phyloP scores from a whole-genome alignment of 2,797 vertebrate species.

The Parauchenoglanis ngamensis region DNA sequence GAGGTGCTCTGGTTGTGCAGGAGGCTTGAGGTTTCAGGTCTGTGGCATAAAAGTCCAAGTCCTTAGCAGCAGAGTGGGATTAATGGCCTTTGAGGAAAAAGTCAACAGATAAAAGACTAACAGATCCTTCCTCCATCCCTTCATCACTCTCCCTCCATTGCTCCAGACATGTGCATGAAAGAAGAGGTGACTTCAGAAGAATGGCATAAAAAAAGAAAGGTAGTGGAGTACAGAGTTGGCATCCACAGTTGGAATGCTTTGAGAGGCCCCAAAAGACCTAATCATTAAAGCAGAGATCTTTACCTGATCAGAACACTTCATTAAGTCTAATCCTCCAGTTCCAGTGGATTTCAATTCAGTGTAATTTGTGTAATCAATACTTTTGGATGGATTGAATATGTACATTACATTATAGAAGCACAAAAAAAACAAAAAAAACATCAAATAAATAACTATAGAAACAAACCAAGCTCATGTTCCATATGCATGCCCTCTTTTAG shows the following conservation, averaged over 20 bases:
- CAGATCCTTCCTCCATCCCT: conserved; percentile 54
- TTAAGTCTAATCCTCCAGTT: conserved; percentile 42
- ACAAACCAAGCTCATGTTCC: conserved; percentile 52
- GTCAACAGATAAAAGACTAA: conserved; percentile 64
- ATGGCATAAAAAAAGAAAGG: conserved; percentile 61
- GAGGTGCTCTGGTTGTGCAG: conserved; percentile 67
- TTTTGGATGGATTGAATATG: conserved; percentile 63
- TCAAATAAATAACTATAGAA: conserved; percentile 52
- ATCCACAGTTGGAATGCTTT: conserved; percentile 13
- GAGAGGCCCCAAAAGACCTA: conserved; percentile 29
- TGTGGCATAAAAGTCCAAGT: conserved; percentile 77
- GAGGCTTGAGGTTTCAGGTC: conserved; percentile 80
- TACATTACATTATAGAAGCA: conserved; percentile 58
- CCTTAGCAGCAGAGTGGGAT: conserved; percentile 79
- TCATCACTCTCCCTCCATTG: conserved; percentile 27
- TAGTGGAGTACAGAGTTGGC: conserved; percentile 31
- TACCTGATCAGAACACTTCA: conserved; percentile 49
- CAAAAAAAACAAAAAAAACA: conserved; percentile 37
- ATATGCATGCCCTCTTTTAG: conserved; percentile 50
- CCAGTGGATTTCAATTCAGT: conserved; percentile 44
- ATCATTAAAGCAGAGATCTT: conserved; percentile 32
- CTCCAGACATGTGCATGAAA: conserved; percentile 35
- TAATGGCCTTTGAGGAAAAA: conserved; percentile 64
- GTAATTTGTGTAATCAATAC: conserved; percentile 57
- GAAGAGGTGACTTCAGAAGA: conserved; percentile 53